Evolutionary conservation across 2,888 invertebrate species (phyloP).

Genomic region (Xanthorhoe designata): DNA sequence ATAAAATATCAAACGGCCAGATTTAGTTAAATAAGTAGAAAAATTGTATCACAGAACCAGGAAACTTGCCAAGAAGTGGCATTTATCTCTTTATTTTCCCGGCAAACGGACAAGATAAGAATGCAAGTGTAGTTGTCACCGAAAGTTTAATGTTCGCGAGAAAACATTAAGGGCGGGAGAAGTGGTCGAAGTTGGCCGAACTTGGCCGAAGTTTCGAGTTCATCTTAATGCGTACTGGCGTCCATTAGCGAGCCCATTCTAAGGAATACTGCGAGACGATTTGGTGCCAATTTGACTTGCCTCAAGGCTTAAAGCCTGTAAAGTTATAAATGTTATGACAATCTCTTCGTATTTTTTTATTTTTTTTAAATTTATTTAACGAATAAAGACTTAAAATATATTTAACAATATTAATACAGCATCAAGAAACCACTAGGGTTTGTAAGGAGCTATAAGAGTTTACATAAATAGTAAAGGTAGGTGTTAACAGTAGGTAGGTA

Average conservation of each 20-base stretch:
- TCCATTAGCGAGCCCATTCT: slow-evolving; percentile 70
- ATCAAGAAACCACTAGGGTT: too few relatives aligned
- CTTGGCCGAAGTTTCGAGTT: slow-evolving; percentile 56
- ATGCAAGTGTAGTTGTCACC: slow-evolving; percentile 54
- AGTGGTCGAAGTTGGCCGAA: slow-evolving; percentile 64
- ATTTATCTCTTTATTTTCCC: slow-evolving; percentile 35
- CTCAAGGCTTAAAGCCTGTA: too few relatives aligned
- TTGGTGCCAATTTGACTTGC: background rate
- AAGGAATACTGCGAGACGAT: slow-evolving; percentile 43
- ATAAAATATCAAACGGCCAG: too few relatives aligned
- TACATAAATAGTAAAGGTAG: too few relatives aligned
- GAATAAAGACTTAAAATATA: too few relatives aligned
- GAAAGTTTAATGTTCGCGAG: slow-evolving; percentile 61
- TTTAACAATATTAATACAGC: too few relatives aligned
- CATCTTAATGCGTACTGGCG: slow-evolving; percentile 65
- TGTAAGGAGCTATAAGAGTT: too few relatives aligned
- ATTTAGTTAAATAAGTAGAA: too few relatives aligned
- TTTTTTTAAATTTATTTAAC: too few relatives aligned
- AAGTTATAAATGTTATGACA: too few relatives aligned
- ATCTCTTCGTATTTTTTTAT: too few relatives aligned
- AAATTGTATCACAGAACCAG: slow-evolving; percentile 1
- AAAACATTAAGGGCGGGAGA: slow-evolving; percentile 68
- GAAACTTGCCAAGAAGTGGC: slow-evolving; percentile 20
- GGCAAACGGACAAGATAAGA: slow-evolving; percentile 47
- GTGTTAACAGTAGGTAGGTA: too few relatives aligned